Evolutionary conservation across 2,888 invertebrate genomes (phyloP), one percentile per base, ranked within the genome.

Genomic region (Mellilla xanthometata): DNA sequence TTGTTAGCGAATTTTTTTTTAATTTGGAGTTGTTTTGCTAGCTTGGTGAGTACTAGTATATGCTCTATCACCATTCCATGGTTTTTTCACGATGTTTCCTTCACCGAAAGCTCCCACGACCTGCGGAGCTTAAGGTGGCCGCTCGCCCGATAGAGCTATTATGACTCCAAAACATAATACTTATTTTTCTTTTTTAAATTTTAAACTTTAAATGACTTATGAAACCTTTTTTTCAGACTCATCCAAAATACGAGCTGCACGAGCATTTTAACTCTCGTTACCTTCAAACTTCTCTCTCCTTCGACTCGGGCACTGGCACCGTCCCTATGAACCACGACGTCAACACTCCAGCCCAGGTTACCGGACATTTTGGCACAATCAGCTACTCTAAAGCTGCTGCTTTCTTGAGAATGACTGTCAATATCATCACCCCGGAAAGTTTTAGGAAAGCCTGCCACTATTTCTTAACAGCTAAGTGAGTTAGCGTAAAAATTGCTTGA

Each of bases 251-350:
- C 89, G 91, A 93, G 27, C 71, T 94, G 35, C 88, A 92, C 11
- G 91, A 93, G n/a, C 95, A 95, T 65, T 95, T 95, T 60, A 93
- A 95, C 12, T 84, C 93, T 0, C 92, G 94, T 11, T 93, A 94
- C 56, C 68, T 95, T 0, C 95, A 95, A 52, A 72, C 71, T 0
- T 93, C 93, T 0, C 82, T 95, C 32, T 69, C 75, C 0, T 79
- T 80, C 11, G 89, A 89, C 42, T 86, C 89, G 1, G 72, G 80
- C 1, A 54, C 57, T 0, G 62, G 65, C 9, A 79, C 81, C 0
- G 91, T 92, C 44, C 90, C 95, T 0, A 72, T 95, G 68, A 87
- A 92, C 46, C 68, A 81, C n/a, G 80, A 86, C 0, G 93, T 93
- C 0, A 89, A 90, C 28, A 91, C 92, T 0, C 93, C 93, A 5